Conservation (phyloP, 2,113 vertebrate species). For the Cheirogaleus medius region DNA sequence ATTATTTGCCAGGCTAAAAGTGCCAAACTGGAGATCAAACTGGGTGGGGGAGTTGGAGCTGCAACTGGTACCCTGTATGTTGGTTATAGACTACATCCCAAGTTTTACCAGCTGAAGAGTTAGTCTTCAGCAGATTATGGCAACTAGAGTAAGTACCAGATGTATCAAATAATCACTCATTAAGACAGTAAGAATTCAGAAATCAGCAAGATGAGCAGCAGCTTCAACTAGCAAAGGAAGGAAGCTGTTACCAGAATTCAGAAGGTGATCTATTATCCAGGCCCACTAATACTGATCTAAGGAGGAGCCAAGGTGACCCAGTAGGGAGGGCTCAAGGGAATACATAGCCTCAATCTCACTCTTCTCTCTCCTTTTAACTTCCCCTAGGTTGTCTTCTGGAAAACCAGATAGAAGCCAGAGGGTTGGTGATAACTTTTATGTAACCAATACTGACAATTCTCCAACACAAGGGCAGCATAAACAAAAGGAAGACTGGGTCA, state of each 20-base stretch:
- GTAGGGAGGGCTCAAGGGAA: neutral
- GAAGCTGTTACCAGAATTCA: neutral
- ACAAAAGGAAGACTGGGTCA: neutral
- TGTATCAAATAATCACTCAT: neutral
- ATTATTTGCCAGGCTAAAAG: neutral
- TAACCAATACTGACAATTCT: neutral
- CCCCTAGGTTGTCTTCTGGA: neutral
- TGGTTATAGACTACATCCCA: neutral
- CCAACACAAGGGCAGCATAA: fast-evolving
- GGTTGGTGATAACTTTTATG: neutral
- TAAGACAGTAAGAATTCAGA: neutral
- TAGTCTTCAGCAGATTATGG: neutral
- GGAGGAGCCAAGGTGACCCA: neutral
- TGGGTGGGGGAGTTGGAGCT: neutral
- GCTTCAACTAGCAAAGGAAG: neutral
- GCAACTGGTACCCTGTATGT: neutral
- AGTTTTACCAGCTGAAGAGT: neutral
- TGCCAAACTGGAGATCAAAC: neutral
- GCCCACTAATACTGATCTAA: neutral
- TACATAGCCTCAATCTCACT: neutral
- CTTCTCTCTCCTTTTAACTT: neutral
- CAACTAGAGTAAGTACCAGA: neutral
- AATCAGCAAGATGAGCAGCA: neutral
- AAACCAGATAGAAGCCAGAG: neutral
- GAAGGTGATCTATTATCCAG: neutral